Evolutionary conservation across 2,888 invertebrate genomes (phyloP), one percentile per base, ranked within the genome.

Genomic region (Rhogogaster chlorosoma): DNA sequence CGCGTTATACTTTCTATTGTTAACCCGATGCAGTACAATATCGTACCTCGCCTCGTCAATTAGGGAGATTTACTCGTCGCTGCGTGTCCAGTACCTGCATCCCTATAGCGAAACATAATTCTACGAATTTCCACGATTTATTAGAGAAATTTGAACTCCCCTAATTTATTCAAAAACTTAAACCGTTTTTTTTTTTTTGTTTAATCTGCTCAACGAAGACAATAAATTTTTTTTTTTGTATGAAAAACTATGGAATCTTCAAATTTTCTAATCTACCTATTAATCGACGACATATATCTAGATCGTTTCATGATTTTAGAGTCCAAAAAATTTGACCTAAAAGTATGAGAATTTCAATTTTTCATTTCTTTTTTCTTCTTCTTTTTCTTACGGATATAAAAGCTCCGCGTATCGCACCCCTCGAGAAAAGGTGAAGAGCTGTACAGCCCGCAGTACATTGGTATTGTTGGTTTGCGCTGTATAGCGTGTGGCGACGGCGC

Each of bases 401-500:
- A 38, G 15, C 36, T 18, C 70, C 12, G 26, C 1, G 9, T 7
- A 32, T 70, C 18, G 18, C 32, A 36, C 36, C 42, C n/a, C 26
- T 75, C 42, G 42, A 42, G 75, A 22, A n/a, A 22, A 45, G 75
- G 45, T 12, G 75, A 38, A 22, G 61, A 61, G 18, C 61, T 12
- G 75, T 22, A 42, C 7, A 36, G 70, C 36, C 18, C 32, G 9
- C 2, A 29, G 70, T 15, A 53, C 10, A n/a, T n/a, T n/a, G 15
- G 15, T 22, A 49, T 77, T 53, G 53, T 53, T 61, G 61, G 80
- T 80, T 61, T 29, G 29, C 49, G 49, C 53, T 49, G 49, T 77
- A n/a, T n/a, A 29, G 57, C 22, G 49, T 22, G 64, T 26, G 70
- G 67, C 70, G 83, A 45, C 67, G 67, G 83, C 67, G 83, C 49